Percentiles rank a stretch among this genome's conserved stretches.
Conservation (phyloP, 2,113 vertebrate species). For the Glaucomys volans region DNA sequence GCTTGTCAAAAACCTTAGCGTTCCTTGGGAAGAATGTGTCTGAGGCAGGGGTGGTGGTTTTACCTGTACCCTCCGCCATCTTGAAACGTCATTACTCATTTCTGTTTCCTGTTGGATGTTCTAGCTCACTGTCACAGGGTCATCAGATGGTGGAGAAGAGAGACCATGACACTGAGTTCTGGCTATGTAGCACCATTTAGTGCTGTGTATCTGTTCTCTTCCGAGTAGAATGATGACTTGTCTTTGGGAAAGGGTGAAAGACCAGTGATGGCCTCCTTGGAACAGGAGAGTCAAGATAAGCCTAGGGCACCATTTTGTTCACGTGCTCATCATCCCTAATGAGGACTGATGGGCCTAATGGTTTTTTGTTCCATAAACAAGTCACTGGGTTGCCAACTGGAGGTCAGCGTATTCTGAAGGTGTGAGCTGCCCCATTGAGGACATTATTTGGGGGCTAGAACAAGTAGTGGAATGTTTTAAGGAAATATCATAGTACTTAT, state of each 20-base stretch:
- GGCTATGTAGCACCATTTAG: fast-evolving
- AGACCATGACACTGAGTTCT: background rate
- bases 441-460: background rate
- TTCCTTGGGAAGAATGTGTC: background rate
- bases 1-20: conserved; percentile 54
- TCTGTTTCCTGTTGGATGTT: background rate
- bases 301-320: background rate
- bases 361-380: background rate
- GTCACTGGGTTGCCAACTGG: background rate
- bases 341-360: background rate
- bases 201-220: background rate
- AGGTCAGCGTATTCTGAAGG: background rate
- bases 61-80: background rate
- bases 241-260: background rate
- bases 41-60: background rate
- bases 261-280: background rate
- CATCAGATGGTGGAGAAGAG: background rate
- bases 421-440: background rate
- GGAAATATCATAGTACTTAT: background rate
- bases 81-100: background rate
- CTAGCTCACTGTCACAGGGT: background rate
- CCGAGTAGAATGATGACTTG: background rate
- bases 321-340: background rate
- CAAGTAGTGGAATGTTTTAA: background rate
- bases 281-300: background rate